Conservation (phyloP, 2,797 vertebrate species). For the Melanotaenia maccullochi region DNA sequence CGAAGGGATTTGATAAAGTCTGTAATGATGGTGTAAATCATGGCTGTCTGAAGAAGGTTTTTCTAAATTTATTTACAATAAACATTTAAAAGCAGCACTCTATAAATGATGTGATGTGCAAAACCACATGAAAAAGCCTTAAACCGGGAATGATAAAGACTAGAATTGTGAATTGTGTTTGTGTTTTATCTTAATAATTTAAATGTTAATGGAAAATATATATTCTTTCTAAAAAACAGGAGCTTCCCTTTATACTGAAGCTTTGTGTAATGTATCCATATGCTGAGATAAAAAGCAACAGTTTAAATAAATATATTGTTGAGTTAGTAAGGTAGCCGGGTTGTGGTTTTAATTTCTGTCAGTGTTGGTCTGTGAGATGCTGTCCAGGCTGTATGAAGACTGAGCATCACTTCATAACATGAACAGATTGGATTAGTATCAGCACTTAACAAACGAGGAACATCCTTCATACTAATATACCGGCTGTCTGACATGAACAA, state of each 20-base stretch:
- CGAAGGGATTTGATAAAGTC: neutral
- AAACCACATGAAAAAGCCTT: neutral
- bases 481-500: constrained; percentile 60
- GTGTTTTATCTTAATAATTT: neutral
- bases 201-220: neutral
- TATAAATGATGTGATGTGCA: neutral
- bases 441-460: constrained; percentile 79
- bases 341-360: constrained; percentile 70
- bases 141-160: neutral
- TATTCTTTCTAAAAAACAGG: neutral
- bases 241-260: neutral
- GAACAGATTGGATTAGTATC: constrained; percentile 70
- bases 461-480: constrained; percentile 77
- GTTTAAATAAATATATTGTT: constrained; percentile 15
- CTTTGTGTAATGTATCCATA: neutral
- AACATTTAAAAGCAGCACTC: neutral
- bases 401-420: constrained; percentile 67
- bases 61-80: neutral
- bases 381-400: constrained; percentile 58
- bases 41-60: neutral
- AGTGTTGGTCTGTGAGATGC: constrained; percentile 51
- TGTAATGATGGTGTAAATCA: neutral
- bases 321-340: constrained; percentile 33
- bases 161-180: neutral
- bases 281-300: neutral